Evolutionary conservation across 2,888 invertebrate genomes (phyloP), one percentile per base, ranked within the genome.

Genomic region (Eretmocerus hayati): DNA sequence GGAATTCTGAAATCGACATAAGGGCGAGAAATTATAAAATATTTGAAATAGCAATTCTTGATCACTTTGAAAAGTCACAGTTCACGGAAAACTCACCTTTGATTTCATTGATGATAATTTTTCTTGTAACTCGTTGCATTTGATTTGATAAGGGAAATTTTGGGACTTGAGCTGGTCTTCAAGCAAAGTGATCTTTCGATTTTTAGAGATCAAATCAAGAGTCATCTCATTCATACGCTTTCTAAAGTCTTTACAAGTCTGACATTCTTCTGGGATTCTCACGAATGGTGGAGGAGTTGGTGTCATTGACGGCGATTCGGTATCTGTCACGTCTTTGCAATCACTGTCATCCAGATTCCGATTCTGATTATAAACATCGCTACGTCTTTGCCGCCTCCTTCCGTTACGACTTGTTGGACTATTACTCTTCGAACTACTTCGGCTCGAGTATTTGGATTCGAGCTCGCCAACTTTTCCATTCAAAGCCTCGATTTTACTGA

Each of bases 121-220:
- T 44, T 66, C 64, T 36, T 67, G 56, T 20, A 67, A 47, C 4
- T 69, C 62, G 41, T 63, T 61, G 40, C 64, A 66, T 39, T 63
- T 66, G n/a, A 53, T 59, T 38, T 65, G 56, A 47, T 65, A 62
- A 0, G 70, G 68, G 21, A 63, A 66, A 32, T 56, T 62, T 37
- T 65, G 59, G 8, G 62, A 58, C 40, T 59, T 60, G 13, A 71
- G 64, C 38, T 65, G 62, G 30, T 66, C 42, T 42, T 70, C 62
- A 1, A 71, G 55, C 5, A 64, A 58, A 6, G 62, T 62, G 5
- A 71, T 63, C 50, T 61, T 61, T 1, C 61, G 63, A 32, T 68
- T 62, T 35, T 60, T 66, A 4, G 60, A 56, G 1, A 64, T 67
- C 3, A 69, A 15, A 13, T 66, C 61, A 4, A 61, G 42, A 31